Conservation (phyloP, 2,888 invertebrate genomes). For the Aporophyla lueneburgensis region DNA sequence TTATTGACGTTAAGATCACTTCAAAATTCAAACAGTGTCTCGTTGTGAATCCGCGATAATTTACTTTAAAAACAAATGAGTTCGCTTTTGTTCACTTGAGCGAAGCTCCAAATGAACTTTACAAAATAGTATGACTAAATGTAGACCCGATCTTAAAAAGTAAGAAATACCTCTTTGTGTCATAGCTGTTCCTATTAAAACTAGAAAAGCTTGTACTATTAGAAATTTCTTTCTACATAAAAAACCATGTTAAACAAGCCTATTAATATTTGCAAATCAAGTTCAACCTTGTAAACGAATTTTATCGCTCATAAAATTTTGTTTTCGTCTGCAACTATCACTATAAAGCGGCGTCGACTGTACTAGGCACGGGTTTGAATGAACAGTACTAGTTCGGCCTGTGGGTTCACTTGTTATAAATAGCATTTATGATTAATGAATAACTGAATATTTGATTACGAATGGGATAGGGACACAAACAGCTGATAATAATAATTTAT, state of each 20-base stretch:
- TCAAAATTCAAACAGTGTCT: not conserved
- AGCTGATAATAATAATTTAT: too few species aligned
- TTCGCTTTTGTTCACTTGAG: not conserved
- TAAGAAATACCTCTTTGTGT: not conserved
- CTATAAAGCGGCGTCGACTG: not conserved
- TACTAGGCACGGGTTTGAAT: conserved; percentile 36
- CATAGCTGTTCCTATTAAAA: too few species aligned
- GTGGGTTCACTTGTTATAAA: not conserved
- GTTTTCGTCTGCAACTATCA: not conserved
- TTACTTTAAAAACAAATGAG: not conserved
- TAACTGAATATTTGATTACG: not conserved
- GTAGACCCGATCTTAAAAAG: not conserved
- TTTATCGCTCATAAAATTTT: conserved; percentile 42
- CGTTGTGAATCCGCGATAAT: too few species aligned
- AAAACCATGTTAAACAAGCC: not conserved
- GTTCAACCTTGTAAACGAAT: not conserved
- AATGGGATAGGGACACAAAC: not conserved
- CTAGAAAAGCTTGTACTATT: not conserved
- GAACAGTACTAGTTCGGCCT: not conserved
- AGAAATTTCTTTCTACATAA: not conserved
- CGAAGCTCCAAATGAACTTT: not conserved
- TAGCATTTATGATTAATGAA: not conserved
- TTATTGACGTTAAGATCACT: not conserved
- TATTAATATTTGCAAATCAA: conserved; percentile 3
- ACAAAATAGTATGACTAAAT: not conserved